A percentile compares a stretch with the other conserved stretches of the same genome.
These are phyloP conservation scores for Phaethon lepturus DNA, from an alignment of 2,113 vertebrate species.

Conservation along the genomic window DNA sequence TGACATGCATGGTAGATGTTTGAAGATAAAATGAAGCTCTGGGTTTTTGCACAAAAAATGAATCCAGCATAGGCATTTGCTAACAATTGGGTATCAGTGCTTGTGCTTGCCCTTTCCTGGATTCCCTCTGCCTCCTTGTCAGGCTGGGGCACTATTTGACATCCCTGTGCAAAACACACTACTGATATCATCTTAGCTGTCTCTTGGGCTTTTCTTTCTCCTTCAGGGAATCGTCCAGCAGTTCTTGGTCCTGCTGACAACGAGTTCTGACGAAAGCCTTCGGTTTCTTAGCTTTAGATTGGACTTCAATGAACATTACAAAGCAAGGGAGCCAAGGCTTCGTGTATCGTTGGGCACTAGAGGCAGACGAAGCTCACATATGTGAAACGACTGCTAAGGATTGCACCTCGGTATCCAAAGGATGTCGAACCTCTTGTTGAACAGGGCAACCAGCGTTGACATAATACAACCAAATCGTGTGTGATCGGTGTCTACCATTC, in stretches of 20 bases:
- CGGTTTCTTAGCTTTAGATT: conserved; percentile 95
- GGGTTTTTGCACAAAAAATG: not conserved
- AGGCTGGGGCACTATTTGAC: not conserved
- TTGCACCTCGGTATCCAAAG: not conserved
- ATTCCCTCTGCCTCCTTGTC: not conserved
- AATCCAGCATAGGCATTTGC: not conserved
- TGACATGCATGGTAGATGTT: not conserved
- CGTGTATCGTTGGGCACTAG: conserved; percentile 86
- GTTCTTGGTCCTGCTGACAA: conserved; percentile 91
- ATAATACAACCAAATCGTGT: conserved; percentile 6
- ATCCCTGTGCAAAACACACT: not conserved
- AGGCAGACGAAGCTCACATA: conserved; percentile 85
- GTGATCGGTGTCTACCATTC: not conserved
- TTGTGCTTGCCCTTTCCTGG: not conserved
- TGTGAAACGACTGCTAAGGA: conserved; percentile 68
- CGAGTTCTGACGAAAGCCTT: conserved; percentile 90
- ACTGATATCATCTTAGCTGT: not conserved
- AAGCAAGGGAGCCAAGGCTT: conserved; percentile 89
- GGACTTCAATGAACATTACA: conserved; percentile 96
- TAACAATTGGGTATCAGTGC: not conserved
- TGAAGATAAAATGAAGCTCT: not conserved
- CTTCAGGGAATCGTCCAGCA: conserved; percentile 92
- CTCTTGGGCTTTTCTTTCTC: not conserved
- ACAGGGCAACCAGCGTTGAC: not conserved
- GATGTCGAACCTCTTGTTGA: not conserved